A percentile compares a stretch with the other conserved stretches of the same genome.
These are phyloP conservation scores for Dasysyrphus tricinctus DNA, from an alignment of 2,888 invertebrate species.

Conservation along the genomic window DNA sequence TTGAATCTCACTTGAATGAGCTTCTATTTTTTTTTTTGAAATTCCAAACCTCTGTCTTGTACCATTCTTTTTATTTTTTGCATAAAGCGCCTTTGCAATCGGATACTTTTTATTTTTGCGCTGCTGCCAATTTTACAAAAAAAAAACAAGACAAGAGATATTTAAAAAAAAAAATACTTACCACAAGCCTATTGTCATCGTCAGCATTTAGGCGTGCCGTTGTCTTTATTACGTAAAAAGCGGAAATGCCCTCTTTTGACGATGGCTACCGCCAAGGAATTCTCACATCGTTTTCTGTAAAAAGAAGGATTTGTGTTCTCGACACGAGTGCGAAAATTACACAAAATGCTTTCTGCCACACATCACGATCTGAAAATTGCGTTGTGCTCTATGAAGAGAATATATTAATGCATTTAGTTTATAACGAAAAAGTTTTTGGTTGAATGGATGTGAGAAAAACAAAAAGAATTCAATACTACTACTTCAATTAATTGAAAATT, in stretches of 20 bases:
- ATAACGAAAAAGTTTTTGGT: conserved; percentile 1
- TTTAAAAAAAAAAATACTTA: conserved; percentile 1
- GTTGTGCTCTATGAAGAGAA: not conserved
- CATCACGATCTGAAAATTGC: conserved; percentile 48
- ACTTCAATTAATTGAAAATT: too few relatives aligned
- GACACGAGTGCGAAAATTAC: conserved; percentile 56
- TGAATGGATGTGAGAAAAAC: not conserved
- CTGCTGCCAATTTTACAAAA: conserved; percentile 51
- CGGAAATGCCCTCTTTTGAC: conserved; percentile 67
- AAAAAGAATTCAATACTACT: not conserved
- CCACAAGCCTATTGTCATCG: conserved; percentile 51
- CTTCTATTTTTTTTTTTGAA: conserved; percentile 20
- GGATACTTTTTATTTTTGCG: conserved; percentile 54
- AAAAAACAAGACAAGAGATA: conserved; percentile 13
- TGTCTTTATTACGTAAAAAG: conserved; percentile 50
- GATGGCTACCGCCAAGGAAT: conserved; percentile 50
- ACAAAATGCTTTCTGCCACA: conserved; percentile 55
- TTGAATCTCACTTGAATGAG: conserved; percentile 39
- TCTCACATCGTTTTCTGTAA: conserved; percentile 15
- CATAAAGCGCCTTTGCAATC: conserved; percentile 59
- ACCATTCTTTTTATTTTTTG: not conserved
- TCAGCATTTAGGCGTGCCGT: conserved; percentile 53
- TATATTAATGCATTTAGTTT: not conserved
- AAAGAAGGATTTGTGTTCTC: conserved; percentile 28
- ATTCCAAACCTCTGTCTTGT: conserved; percentile 8